Evolutionary conservation across 1,140 invertebrate species (phyloP).

Genomic region (Branchinecta lindahli): DNA sequence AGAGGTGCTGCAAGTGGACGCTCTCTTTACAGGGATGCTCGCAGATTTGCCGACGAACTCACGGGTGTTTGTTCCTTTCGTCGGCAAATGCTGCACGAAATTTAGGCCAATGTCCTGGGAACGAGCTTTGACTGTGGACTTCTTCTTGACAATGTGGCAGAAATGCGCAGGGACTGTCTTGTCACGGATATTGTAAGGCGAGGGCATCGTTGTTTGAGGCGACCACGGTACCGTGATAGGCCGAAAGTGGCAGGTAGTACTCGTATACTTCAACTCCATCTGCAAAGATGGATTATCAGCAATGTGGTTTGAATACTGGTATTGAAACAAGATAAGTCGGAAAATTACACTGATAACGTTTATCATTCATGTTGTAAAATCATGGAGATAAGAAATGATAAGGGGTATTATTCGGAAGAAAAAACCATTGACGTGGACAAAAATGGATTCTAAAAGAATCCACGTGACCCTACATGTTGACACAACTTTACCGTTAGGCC

Average conservation of each 20-base stretch:
- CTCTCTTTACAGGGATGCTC: not conserved
- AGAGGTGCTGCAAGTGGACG: not conserved
- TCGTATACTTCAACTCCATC: not conserved
- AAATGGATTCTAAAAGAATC: no score
- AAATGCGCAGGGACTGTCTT: not conserved
- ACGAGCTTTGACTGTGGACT: not conserved
- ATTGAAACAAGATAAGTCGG: no score
- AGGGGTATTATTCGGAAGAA: no score
- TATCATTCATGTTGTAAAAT: no score
- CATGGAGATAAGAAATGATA: no score
- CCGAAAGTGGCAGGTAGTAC: not conserved
- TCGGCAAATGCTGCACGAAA: not conserved
- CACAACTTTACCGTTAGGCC: no score
- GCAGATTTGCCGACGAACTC: not conserved
- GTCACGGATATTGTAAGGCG: slow-evolving; percentile 5
- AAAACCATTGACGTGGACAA: no score
- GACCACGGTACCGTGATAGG: slow-evolving; percentile 2
- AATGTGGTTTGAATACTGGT: no score
- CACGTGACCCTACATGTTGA: no score
- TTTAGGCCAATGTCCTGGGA: not conserved
- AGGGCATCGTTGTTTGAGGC: not conserved
- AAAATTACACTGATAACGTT: no score
- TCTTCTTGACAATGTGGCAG: not conserved
- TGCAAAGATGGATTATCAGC: no score
- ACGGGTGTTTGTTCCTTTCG: not conserved